Conservation (phyloP, 2,797 vertebrate genomes). For the Prunella strophiata region DNA sequence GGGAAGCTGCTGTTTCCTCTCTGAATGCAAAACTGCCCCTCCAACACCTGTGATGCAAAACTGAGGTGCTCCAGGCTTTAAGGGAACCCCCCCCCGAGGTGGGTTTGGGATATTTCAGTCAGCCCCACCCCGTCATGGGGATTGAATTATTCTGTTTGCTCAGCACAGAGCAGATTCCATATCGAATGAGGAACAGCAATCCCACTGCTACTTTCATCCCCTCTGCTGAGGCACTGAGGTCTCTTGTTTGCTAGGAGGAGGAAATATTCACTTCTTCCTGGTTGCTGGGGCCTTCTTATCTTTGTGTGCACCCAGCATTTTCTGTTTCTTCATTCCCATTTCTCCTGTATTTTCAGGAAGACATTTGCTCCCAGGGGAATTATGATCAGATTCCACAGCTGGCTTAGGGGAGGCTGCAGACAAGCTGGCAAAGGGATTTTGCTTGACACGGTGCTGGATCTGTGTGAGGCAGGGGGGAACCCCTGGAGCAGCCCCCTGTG, state of each 20-base stretch:
- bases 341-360: background rate
- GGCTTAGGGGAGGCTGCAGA: background rate
- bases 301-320: rapidly evolving
- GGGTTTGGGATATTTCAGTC: background rate
- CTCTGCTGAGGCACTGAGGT: background rate
- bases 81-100: background rate
- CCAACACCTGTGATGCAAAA: background rate
- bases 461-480: background rate
- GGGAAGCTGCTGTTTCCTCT: background rate
- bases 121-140: rapidly evolving
- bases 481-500: background rate
- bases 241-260: background rate
- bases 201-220: background rate
- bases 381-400: rapidly evolving
- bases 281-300: background rate
- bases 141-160: background rate
- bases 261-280: background rate
- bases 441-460: background rate
- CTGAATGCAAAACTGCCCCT: background rate
- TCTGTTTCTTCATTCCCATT: background rate
- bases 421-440: background rate
- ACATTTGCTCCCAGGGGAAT: background rate
- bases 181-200: background rate
- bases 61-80: background rate
- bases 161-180: background rate